Base-by-base conservation (phyloP, 2,888 invertebrate genomes). In the Diadromus collaris region DNA sequence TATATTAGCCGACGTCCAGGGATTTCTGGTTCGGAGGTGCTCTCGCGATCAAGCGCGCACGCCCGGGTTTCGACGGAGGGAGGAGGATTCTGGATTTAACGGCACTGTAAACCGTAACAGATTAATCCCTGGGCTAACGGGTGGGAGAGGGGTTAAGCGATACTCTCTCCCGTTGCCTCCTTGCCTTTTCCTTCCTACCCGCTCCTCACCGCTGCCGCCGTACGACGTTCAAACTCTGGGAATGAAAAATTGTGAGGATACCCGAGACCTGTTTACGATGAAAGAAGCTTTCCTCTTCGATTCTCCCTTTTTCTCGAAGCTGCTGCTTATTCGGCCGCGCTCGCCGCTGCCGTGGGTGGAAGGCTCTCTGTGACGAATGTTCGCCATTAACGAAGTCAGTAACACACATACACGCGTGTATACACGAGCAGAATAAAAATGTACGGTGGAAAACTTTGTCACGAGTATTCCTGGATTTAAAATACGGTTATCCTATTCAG, bases 71-170 rank as follows among this genome's bases (percentile, higher is more conserved):
- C 32, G 29, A n/a, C 38, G 46, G 48, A 44, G 21, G 73, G 65
- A 32, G 61, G 58, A 51, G 32, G 16, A 79, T 83, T 84, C 82
- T 81, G 81, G 76, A 79, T 83, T 84, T 86, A 86, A 86, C 81
- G 85, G 83, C 81, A 81, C 81, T 83, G 82, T 86, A 86, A 86
- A 85, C 81, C 80, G 78, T 80, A 82, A 83, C 79, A 80, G 85
- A 83, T 86, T 86, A 86, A 86, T 86, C 86, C 84, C 83, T 76
- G 64, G 82, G 72, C 82, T 73, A 70, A 61, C 60, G 32, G 29
- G 27, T 29, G 76, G 60, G 38, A 48, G 80, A 74, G 67, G 76
- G 71, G 78, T 73, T 79, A 72, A 80, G 76, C 78, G 80, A 75
- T 81, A 72, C 73, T 56, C 63, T 19, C 46, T 34, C 72, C 64